Conservation (phyloP, 2,888 invertebrate genomes). For the Epinotia brunnichana region DNA sequence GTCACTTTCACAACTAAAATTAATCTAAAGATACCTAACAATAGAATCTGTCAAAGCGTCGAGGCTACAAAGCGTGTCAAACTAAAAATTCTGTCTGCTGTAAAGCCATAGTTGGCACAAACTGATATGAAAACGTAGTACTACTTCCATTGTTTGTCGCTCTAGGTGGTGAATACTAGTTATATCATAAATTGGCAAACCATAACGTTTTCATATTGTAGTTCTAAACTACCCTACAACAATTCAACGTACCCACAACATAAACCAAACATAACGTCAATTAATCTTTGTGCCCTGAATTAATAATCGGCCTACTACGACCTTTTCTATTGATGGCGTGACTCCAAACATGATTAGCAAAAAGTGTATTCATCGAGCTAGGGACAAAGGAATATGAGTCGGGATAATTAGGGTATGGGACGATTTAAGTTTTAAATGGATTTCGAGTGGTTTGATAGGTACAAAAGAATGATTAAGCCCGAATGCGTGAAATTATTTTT, state of each 20-base stretch:
- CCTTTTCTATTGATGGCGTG: conserved; percentile 29
- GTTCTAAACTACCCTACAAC: neutral
- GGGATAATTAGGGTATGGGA: conserved; percentile 15
- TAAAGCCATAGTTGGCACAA: too few relatives aligned
- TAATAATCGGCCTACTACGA: conserved; percentile 19
- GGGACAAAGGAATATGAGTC: conserved; percentile 23
- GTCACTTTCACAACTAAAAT: too few relatives aligned
- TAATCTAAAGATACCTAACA: too few relatives aligned
- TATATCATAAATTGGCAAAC: neutral
- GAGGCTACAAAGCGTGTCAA: too few relatives aligned
- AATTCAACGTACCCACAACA: neutral
- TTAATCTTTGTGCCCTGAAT: conserved; percentile 23
- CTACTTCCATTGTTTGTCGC: too few relatives aligned
- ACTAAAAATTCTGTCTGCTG: too few relatives aligned
- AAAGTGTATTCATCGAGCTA: conserved; percentile 25
- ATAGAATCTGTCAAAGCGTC: too few relatives aligned
- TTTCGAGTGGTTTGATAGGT: neutral
- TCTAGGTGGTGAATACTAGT: neutral
- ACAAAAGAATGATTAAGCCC: neutral
- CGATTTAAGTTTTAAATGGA: conserved; percentile 21
- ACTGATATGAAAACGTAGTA: too few relatives aligned
- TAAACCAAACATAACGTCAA: conserved; percentile 25
- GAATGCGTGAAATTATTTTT: neutral
- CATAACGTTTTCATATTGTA: conserved; percentile 6
- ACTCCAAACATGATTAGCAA: conserved; percentile 33